Percentiles rank a stretch among this genome's conserved stretches.
phyloP scores from a whole-genome alignment of 2,888 invertebrate species.

The Aphidoletes aphidimyza region DNA sequence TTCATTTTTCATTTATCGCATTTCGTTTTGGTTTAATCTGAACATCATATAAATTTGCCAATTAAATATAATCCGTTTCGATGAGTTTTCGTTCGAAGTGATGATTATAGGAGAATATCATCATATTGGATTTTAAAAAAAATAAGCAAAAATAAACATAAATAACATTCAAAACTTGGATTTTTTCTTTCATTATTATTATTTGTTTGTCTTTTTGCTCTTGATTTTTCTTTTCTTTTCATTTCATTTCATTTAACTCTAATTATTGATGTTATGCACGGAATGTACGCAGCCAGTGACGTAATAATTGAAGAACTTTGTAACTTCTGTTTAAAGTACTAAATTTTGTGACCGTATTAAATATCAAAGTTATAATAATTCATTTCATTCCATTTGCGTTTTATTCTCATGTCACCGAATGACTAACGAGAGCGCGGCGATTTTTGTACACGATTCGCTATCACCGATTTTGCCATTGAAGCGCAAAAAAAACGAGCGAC shows the following conservation, averaged over 20 bases:
- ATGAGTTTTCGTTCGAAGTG: too few relatives aligned
- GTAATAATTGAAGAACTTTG: neutral
- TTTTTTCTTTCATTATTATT: too few relatives aligned
- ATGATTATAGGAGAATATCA: too few relatives aligned
- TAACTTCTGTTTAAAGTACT: constrained; percentile 1
- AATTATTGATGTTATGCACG: constrained; percentile 49
- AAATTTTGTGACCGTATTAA: neutral
- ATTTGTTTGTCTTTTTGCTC: too few relatives aligned
- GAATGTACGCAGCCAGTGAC: neutral
- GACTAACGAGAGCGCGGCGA: neutral
- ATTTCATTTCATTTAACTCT: neutral
- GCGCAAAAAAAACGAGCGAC: neutral
- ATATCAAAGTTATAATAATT: constrained; percentile 42
- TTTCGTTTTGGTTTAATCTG: too few relatives aligned
- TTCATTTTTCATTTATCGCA: too few relatives aligned
- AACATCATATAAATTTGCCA: too few relatives aligned
- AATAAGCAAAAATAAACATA: neutral
- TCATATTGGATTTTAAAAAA: neutral
- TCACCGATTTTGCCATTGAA: neutral
- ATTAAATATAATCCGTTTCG: too few relatives aligned
- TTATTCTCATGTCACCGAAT: neutral
- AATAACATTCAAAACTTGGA: constrained; percentile 11
- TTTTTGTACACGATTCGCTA: too few relatives aligned
- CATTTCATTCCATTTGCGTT: neutral
- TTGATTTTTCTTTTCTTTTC: too few relatives aligned